Evolutionary conservation across 2,113 vertebrate species (phyloP).

Genomic region (Microtus oregoni): DNA sequence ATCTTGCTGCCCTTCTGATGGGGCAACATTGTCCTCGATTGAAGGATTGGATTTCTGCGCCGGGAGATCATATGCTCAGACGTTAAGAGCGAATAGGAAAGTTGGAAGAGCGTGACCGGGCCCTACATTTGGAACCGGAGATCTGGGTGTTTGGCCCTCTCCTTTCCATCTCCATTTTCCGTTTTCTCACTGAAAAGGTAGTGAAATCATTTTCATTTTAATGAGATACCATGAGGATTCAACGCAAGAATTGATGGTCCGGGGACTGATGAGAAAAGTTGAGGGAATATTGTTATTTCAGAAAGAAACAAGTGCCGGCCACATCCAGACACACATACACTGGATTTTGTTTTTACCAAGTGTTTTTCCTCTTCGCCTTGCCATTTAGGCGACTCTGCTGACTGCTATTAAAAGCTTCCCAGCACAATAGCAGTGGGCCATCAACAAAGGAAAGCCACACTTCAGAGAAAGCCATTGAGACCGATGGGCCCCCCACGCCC

Average conservation of each 20-base stretch:
- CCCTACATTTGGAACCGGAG: neutral
- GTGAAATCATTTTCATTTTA: constrained; percentile 3
- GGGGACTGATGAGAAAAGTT: neutral
- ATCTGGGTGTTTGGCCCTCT: neutral
- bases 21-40: constrained; percentile 55
- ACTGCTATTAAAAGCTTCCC: constrained; percentile 88
- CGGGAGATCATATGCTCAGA: neutral
- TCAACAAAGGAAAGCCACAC: constrained; percentile 69
- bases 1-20: constrained; percentile 73
- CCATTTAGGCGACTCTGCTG: constrained; percentile 81
- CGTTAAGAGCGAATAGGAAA: neutral
- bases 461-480: constrained; percentile 77
- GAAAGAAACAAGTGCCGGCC: neutral
- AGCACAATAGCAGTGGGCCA: constrained; percentile 79
- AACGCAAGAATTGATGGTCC: neutral
- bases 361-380: constrained; percentile 69
- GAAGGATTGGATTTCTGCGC: constrained; percentile 23
- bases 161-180: neutral
- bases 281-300: accelerated
- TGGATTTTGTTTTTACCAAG: neutral
- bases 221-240: neutral
- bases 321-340: neutral
- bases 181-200: neutral
- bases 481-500: constrained; percentile 44
- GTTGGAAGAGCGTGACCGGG: neutral